Percentiles rank a stretch among this genome's conserved stretches.
Conservation (phyloP, 1,140 invertebrate genomes). For the Artemia franciscana region DNA sequence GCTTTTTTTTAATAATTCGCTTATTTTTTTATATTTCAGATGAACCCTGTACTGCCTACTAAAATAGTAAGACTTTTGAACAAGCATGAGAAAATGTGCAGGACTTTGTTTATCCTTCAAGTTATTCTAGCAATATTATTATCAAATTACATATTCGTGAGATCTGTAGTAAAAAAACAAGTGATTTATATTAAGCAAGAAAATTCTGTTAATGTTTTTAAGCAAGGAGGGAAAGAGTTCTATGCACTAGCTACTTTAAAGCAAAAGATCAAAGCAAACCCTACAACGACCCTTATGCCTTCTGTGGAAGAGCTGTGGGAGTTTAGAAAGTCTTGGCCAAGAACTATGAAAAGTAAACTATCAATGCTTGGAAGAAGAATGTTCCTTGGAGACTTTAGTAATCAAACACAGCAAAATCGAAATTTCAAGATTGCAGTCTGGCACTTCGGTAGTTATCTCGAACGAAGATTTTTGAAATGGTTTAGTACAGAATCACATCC, state of each 20-base stretch:
- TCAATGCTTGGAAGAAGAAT: conserved; percentile 11
- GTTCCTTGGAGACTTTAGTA: conserved; percentile 10
- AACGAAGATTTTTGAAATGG: conserved; percentile 13
- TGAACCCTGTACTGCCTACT: neutral
- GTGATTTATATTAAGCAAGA: neutral
- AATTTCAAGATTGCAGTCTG: conserved; percentile 15
- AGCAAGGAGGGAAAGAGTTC: neutral
- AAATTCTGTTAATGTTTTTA: neutral
- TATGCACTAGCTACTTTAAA: neutral
- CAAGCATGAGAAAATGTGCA: neutral
- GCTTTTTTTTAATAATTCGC: too few relatives aligned
- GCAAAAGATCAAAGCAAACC: neutral
- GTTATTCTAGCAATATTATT: neutral
- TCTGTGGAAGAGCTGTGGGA: neutral
- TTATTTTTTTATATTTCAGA: neutral
- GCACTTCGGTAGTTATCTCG: conserved; percentile 12
- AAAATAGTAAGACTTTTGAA: neutral
- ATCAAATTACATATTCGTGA: neutral
- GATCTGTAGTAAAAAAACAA: neutral
- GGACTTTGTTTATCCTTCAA: neutral
- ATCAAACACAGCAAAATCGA: conserved; percentile 1
- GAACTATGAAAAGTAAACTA: conserved; percentile 4
- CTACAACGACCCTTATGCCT: too few relatives aligned
- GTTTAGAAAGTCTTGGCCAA: conserved; percentile 7
- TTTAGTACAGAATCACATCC: conserved; percentile 14